Base-by-base conservation (phyloP, 2,113 vertebrate species). In the Oceanodroma tethys region DNA sequence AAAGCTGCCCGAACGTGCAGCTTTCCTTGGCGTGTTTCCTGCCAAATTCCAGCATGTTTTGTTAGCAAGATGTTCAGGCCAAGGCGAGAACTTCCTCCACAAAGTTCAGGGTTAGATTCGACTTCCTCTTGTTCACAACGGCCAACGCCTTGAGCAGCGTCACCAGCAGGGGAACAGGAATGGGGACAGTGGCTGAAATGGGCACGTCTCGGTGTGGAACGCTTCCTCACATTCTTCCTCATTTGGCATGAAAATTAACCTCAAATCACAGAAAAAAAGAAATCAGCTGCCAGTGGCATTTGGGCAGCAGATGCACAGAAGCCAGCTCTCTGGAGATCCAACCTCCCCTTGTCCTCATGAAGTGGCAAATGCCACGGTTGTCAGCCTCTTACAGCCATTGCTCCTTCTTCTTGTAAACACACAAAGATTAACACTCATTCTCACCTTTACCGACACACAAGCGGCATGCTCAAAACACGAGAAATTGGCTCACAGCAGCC, bases 1-100 rank as follows among this genome's bases (percentile, higher is more conserved):
- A 50, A 43, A 65, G 26, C 26, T 2, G 1, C 42, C 26, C 3
- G 1, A 45, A n/a, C 0, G 3, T 3, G 20, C 13, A 3, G 26
- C 23, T 53, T 47, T n/a, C n/a, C 47, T 30, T 8, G 0, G 43
- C 11, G 3, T 6, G 7, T n/a, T 47, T 58, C 66, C 43, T 36
- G 17, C 34, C 34, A 22, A 25, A 48, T 8, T 22, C 36, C 2
- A 0, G 45, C 4, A 2, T 2, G 40, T 48, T 66, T 47, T 29
- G 11, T 80, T 11, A 38, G 53, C 20, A 5, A 84, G 74, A 38
- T 2, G 68, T 26, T 74, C 21, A 21, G n/a, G 53, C 42, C 47
- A 11, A 62, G 48, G 48, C 0, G 1, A 48, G 55, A 70, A 62
- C 40, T 68, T 75, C 75, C 40, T 68, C 45, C 53, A 3, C 40